Percentiles rank a stretch among this genome's conserved stretches.
Conservation (phyloP, 2,888 invertebrate genomes). For the Pachymerium ferrugineum region DNA sequence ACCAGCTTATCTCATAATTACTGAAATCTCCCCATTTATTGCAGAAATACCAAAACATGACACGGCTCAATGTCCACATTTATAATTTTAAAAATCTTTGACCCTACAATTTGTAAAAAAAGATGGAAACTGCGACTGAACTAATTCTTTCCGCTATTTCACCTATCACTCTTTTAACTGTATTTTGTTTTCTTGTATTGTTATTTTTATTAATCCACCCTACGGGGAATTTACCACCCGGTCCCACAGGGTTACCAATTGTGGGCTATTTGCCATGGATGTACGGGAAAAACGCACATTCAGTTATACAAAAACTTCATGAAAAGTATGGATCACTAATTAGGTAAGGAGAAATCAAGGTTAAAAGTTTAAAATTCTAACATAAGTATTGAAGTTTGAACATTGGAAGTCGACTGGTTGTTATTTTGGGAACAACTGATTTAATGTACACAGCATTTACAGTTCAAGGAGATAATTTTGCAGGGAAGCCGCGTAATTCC, state of each 20-base stretch:
- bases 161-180: background rate
- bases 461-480: background rate
- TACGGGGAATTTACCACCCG: constrained; percentile 2
- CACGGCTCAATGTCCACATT: too few species aligned
- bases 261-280: constrained; percentile 23
- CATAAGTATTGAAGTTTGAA: background rate
- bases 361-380: background rate
- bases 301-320: background rate
- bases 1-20: too few species aligned
- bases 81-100: too few species aligned
- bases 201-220: too few species aligned
- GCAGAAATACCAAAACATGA: too few species aligned
- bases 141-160: background rate
- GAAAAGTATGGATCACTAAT: background rate
- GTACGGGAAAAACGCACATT: background rate
- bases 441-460: constrained; percentile 25
- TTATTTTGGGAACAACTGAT: constrained; percentile 14
- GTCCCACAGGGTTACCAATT: background rate
- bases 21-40: too few species aligned
- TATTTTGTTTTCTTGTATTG: background rate
- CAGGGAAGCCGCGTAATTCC: constrained; percentile 21
- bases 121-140: background rate
- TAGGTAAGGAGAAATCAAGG: background rate
- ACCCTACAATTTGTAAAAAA: too few species aligned
- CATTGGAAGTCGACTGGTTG: background rate